Evolutionary conservation across 1,140 invertebrate species (phyloP), one percentile per base, ranked within the genome.

Genomic region (Tribolium castaneum): DNA sequence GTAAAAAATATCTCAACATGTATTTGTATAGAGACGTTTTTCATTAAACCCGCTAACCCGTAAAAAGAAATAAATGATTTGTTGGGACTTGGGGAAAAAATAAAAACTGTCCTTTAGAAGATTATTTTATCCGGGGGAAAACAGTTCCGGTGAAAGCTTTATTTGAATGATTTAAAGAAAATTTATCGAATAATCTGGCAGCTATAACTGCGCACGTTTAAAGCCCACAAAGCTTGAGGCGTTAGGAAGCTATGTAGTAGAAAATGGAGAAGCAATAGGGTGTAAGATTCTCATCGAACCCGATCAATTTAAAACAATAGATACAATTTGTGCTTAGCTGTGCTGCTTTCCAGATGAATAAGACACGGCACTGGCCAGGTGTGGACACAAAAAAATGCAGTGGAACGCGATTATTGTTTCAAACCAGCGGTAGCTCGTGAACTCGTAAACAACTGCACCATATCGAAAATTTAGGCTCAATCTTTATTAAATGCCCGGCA

Each of bases 291-390:
- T 19, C 34, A 75, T 75, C 73, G 73, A 75, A 59, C 73, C 73
- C 73, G 56, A 75, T 59, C 73, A 75, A 75, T 75, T 75, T 75
- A 75, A 75, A 75, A 75, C 73, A 75, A 75, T 75, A 75, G 51
- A 66, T 66, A 66, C 59, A 66, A 66, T 66, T 66, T 66, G 59
- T 66, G 59, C 59, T 66, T 66, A 66, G 59, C 59, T 66, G 25
- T 66, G 59, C 59, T 14, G 59, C 25, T 66, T 35, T 66, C 59
- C 59, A 14, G 59, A 66, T 66, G 59, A 66, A 66, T 66, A 66
- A 25, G 34, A 30, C 39, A 30, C 9, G 30, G 2, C 59, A 30
- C n/a, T 66, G 25, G 25, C 59, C 59, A 66, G 59, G 59, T 66
- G 59, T 66, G 25, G 13, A 30, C 30, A 66, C 39, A 39, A 66